Evolutionary conservation across 2,113 vertebrate species (phyloP), one percentile per base, ranked within the genome.

Genomic region (Gambusia holbrooki): DNA sequence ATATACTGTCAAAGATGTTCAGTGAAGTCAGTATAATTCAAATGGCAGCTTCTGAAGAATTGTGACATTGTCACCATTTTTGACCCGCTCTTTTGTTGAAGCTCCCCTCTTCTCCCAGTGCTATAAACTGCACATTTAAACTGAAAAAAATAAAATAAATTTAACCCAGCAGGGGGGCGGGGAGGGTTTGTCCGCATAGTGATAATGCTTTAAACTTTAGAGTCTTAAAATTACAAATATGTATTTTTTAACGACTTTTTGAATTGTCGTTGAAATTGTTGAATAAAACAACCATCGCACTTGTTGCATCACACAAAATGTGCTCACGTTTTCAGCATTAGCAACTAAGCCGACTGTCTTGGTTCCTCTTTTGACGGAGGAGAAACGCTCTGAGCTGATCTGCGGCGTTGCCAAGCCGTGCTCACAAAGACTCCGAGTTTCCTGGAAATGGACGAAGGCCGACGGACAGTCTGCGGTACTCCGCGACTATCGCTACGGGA

Each of bases 351-450:
- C 79, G 68, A 0, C 0, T 6, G 1, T 87, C 14, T 1, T 0
- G 2, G 14, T 33, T 28, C 0, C 25, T 25, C 4, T 0, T 10
- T 6, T 79, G 62, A 10, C 0, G 0, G 76, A 68, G 13, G 76
- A 68, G 13, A 73, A 82, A 79, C 0, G 4, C 32, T 0, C 0
- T 13, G 8, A 0, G 4, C 8, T 82, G 30, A 1, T 0, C 0
- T 86, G 82, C n/a, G 1, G 3, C 10, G 9, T 29, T 62, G 5
- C 15, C 58, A 0, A 0, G 0, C 17, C 66, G 4, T 83, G 80
- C 19, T 19, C 0, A 25, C 0, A 8, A 0, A 6, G 0, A 3
- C 2, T 5, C 25, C 0, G 1, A 1, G 1, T 73, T 13, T 1
- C 28, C n/a, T 84, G 67, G 71, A 67, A 4, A 27, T 33, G 66